These are phyloP conservation scores for Muscina levida DNA, from an alignment of 2,888 invertebrate genomes.

Conservation along the genomic window DNA sequence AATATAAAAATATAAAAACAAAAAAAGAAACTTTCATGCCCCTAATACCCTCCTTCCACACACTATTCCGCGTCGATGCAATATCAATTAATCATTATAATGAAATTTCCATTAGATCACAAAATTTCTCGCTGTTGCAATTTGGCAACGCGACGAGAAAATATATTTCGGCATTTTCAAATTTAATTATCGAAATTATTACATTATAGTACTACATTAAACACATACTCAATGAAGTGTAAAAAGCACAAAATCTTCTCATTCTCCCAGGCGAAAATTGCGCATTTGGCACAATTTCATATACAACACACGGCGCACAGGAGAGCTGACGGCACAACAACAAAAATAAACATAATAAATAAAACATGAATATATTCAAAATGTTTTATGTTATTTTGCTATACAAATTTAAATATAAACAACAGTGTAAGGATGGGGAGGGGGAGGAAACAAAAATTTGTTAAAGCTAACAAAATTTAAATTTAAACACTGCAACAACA, in stretches of 20 bases:
- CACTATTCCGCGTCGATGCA: too few relatives aligned
- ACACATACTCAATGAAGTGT: slow-evolving; percentile 5
- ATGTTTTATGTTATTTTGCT: too few relatives aligned
- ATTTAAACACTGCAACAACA: too few relatives aligned
- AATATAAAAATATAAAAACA: too few relatives aligned
- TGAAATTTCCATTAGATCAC: not conserved
- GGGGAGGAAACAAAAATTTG: too few relatives aligned
- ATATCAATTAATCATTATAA: too few relatives aligned
- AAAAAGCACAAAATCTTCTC: not conserved
- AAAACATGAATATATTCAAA: not conserved
- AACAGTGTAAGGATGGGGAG: too few relatives aligned
- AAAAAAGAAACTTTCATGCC: too few relatives aligned
- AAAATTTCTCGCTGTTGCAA: not conserved
- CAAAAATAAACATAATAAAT: not conserved
- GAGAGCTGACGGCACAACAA: not conserved
- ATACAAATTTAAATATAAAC: too few relatives aligned
- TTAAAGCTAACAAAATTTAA: too few relatives aligned
- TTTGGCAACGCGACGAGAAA: not conserved
- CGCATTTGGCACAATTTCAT: slow-evolving; percentile 19
- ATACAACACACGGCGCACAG: not conserved
- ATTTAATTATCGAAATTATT: slow-evolving; percentile 8
- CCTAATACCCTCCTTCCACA: too few relatives aligned
- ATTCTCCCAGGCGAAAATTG: not conserved
- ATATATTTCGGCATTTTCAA: not conserved
- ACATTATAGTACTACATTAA: not conserved